Conservation (phyloP, 2,113 vertebrate species). For the Zosterops hypoxanthus region DNA sequence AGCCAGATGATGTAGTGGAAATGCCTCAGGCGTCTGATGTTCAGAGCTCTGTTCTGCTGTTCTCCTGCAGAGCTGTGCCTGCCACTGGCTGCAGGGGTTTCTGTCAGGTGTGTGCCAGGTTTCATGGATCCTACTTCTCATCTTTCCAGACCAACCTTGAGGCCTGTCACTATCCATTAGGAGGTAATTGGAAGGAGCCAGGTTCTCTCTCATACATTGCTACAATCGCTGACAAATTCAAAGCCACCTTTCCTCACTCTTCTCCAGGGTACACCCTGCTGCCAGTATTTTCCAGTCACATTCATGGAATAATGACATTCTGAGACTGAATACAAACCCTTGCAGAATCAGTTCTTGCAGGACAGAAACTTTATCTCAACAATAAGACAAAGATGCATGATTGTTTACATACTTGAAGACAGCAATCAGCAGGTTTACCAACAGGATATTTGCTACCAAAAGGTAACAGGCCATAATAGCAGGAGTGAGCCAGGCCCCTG, state of each 20-base stretch:
- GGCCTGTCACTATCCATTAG: neutral
- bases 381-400: neutral
- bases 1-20: neutral
- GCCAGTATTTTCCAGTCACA: neutral
- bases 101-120: neutral
- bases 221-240: neutral
- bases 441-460: constrained; percentile 94
- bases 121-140: neutral
- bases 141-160: neutral
- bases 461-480: constrained; percentile 99
- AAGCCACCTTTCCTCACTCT: neutral
- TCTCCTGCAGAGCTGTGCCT: accelerated
- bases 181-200: neutral
- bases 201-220: neutral
- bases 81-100: neutral
- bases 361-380: neutral
- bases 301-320: neutral
- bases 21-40: neutral
- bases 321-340: neutral
- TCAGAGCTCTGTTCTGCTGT: neutral
- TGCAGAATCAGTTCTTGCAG: neutral
- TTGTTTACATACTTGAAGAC: constrained; percentile 90
- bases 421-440: constrained; percentile 96
- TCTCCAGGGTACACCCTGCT: neutral
- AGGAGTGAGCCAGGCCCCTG: constrained; percentile 96